phyloP scores from a whole-genome alignment of 2,113 vertebrate species.

The Hippocampus zosterae region DNA sequence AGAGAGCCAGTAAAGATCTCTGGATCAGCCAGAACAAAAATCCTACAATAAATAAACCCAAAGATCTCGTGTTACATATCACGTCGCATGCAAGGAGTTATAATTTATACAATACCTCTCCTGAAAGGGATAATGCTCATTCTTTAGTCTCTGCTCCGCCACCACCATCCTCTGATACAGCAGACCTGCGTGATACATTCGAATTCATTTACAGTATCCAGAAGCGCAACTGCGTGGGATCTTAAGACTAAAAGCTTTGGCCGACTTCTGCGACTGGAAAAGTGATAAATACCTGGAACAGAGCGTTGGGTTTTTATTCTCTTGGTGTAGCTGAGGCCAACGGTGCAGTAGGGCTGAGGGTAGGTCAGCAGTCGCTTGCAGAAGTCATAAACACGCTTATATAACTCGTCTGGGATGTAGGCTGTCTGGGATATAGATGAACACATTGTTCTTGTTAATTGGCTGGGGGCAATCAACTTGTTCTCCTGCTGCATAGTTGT shows the following conservation, averaged over 20 bases:
- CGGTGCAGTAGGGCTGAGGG: slow-evolving; percentile 84
- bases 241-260: background rate
- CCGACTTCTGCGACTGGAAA: background rate
- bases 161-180: slow-evolving; percentile 83
- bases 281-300: slow-evolving; percentile 72
- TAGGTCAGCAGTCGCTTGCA: slow-evolving; percentile 84
- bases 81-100: background rate
- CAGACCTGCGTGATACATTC: slow-evolving; percentile 64
- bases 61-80: background rate
- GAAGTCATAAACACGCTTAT: slow-evolving; percentile 80
- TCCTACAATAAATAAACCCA: slow-evolving; percentile 60
- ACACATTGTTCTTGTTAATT: background rate
- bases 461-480: no score
- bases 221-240: background rate
- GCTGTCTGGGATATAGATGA: slow-evolving; percentile 72
- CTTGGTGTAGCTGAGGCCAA: slow-evolving; percentile 80
- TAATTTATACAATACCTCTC: slow-evolving; percentile 76
- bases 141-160: slow-evolving; percentile 82
- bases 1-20: slow-evolving; percentile 78
- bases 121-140: slow-evolving; percentile 74
- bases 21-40: slow-evolving; percentile 87
- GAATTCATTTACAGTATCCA: background rate
- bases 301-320: slow-evolving; percentile 77
- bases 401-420: slow-evolving; percentile 81
- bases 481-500: no score